Evolutionary conservation across 1,140 invertebrate species (phyloP).

Genomic region (Stegodyphus dumicola): DNA sequence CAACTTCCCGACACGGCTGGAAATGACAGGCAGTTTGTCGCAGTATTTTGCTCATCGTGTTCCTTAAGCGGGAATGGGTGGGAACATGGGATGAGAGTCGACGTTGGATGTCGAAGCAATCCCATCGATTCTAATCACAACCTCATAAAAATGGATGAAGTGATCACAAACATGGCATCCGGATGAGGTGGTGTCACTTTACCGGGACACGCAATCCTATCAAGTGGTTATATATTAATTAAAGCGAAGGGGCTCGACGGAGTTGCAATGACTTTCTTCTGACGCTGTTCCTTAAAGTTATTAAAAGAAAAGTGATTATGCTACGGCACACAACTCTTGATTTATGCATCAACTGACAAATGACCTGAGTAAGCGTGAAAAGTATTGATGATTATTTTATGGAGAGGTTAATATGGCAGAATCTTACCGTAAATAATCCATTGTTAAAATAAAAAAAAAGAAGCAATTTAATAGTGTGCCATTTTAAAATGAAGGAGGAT

Average conservation of each 20-base stretch:
- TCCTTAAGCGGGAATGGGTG: background rate
- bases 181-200: constrained; percentile 12
- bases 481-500: too few species aligned
- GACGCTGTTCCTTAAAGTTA: too few species aligned
- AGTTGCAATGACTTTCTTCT: too few species aligned
- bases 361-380: too few species aligned
- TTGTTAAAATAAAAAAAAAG: too few species aligned
- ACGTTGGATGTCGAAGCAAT: background rate
- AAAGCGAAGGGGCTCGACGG: background rate
- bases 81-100: background rate
- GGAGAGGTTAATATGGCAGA: too few species aligned
- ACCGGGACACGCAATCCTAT: constrained; percentile 2
- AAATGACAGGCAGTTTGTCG: constrained; percentile 12
- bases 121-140: constrained; percentile 19
- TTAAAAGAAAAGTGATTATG: too few species aligned
- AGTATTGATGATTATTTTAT: too few species aligned
- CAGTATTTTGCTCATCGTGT: background rate
- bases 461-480: too few species aligned
- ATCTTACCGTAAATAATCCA: too few species aligned
- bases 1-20: background rate
- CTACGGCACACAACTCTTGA: too few species aligned
- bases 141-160: constrained; percentile 28
- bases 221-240: constrained; percentile 43
- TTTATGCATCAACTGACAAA: too few species aligned
- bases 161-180: constrained; percentile 26